phyloP scores from a whole-genome alignment of 2,113 vertebrate species.

The Thamnophis sirtalis region DNA sequence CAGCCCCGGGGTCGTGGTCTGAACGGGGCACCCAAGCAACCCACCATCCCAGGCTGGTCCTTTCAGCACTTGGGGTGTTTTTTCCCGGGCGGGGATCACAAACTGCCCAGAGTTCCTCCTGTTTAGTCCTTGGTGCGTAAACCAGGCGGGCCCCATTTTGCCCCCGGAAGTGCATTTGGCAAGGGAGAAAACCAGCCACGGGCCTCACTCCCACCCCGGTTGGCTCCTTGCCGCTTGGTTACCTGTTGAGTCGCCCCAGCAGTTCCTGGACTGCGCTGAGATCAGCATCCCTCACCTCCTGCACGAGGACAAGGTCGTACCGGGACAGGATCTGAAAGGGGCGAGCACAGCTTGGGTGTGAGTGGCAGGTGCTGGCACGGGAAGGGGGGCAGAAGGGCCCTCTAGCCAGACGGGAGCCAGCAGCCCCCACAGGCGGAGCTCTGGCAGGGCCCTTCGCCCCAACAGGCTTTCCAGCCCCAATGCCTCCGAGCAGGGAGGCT shows the following conservation, averaged over 20 bases:
- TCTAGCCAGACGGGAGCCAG: background rate
- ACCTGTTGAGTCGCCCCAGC: slow-evolving; percentile 65
- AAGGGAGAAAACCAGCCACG: background rate
- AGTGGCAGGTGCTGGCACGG: background rate
- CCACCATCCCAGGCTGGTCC: background rate
- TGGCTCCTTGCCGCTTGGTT: background rate
- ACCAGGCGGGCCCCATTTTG: too few relatives aligned
- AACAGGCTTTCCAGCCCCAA: background rate
- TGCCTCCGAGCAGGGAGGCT: background rate
- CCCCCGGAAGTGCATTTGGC: background rate
- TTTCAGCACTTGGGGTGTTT: background rate
- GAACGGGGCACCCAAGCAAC: background rate
- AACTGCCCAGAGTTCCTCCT: background rate
- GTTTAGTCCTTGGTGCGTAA: background rate
- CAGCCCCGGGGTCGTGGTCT: background rate
- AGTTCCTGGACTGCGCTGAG: slow-evolving; percentile 76
- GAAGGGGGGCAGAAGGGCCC: background rate
- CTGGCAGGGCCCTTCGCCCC: background rate
- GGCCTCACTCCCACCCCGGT: too few relatives aligned
- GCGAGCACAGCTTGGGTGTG: background rate
- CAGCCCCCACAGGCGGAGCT: background rate
- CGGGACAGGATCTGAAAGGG: slow-evolving; percentile 70
- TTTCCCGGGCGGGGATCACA: background rate
- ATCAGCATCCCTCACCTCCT: slow-evolving; percentile 81
- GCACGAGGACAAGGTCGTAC: slow-evolving; percentile 80